These are phyloP conservation scores for Piscicola geometra DNA, from an alignment of 2,888 invertebrate species.

Conservation along the genomic window DNA sequence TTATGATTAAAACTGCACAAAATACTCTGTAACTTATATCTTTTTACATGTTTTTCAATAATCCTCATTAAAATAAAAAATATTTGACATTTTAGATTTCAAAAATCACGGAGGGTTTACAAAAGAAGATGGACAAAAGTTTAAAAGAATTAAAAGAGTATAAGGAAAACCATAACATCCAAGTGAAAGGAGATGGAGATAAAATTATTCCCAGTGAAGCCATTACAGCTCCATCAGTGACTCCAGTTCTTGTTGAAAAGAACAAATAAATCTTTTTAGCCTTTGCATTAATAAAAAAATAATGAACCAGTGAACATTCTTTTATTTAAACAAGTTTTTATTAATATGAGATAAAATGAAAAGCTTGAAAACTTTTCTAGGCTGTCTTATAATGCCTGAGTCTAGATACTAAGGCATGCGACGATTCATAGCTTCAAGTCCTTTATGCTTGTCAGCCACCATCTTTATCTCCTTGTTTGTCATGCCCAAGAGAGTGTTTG, in stretches of 20 bases:
- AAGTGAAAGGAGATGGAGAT: conserved; percentile 65
- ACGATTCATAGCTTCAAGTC: background rate
- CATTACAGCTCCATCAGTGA: conserved; percentile 45
- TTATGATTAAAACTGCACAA: no score
- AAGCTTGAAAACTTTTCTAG: no score
- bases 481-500: background rate
- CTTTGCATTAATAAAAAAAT: background rate
- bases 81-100: conserved; percentile 63
- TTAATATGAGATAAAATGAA: background rate
- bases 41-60: no score
- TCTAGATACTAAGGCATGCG: no score
- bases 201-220: background rate
- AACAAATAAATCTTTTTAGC: background rate
- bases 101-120: conserved; percentile 72
- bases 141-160: conserved; percentile 86
- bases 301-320: background rate
- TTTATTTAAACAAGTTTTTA: background rate
- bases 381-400: no score
- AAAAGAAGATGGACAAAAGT: conserved; percentile 76
- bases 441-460: background rate
- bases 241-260: conserved; percentile 39
- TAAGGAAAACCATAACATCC: conserved; percentile 82
- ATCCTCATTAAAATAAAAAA: no score
- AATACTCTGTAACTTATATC: no score
- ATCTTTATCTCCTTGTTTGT: background rate